Conservation (phyloP, 1,140 invertebrate genomes). For the Oncopodura yosiiana region DNA sequence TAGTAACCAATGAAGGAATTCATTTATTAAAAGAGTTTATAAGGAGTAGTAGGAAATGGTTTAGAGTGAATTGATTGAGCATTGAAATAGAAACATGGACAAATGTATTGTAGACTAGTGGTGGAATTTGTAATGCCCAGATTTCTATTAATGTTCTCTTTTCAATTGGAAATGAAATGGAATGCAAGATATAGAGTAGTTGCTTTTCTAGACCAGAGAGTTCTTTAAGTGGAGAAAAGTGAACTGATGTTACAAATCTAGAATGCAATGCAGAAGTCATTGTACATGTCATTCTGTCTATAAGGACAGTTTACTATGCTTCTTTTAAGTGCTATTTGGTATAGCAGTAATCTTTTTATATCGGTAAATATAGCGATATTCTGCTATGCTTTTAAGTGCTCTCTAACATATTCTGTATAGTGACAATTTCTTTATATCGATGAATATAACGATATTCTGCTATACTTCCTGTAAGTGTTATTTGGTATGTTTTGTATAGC, state of each 20-base stretch:
- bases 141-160: too few relatives aligned
- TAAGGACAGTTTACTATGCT: too few relatives aligned
- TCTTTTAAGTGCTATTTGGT: neutral
- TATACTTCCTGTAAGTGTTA: too few relatives aligned
- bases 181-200: constrained; percentile 28
- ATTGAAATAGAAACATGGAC: constrained; percentile 2
- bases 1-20: too few relatives aligned
- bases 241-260: neutral
- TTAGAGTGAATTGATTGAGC: neutral
- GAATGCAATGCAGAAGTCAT: neutral
- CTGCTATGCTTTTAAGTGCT: too few relatives aligned
- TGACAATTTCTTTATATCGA: too few relatives aligned
- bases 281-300: constrained; percentile 1
- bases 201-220: constrained; percentile 8
- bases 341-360: neutral
- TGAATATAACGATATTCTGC: too few relatives aligned
- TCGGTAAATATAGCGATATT: neutral
- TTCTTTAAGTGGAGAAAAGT: neutral
- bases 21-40: constrained; percentile 25
- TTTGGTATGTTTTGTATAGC: too few relatives aligned
- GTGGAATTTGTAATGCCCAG: too few relatives aligned
- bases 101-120: too few relatives aligned
- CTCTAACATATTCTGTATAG: too few relatives aligned
- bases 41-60: neutral
- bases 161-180: constrained; percentile 31